Evolutionary conservation across 2,888 invertebrate species (phyloP), one percentile per base, ranked within the genome.

Genomic region (Nebria salina): DNA sequence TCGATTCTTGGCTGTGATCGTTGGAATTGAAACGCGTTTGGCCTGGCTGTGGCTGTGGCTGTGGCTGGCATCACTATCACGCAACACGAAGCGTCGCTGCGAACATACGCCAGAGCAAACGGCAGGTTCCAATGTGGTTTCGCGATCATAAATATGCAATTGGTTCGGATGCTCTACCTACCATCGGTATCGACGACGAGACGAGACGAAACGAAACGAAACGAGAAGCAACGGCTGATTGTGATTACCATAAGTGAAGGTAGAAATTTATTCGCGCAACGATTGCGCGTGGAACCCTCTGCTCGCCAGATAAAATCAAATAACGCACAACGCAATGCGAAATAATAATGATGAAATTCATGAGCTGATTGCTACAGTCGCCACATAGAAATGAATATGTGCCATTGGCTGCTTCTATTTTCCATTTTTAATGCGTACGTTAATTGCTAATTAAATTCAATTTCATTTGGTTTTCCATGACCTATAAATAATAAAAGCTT

Each of bases 171-270:
- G 66, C 65, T 75, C 20, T n/a, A 34, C n/a, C 20, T n/a, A 34
- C n/a, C 25, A 70, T 13, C 70, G 75, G 75, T 26, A 26, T 68
- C 68, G 68, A 68, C 26, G 68, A 25, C 13, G 68, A 20, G 20
- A 13, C n/a, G 70, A 25, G 70, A 70, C 8, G 11, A 13, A 25
- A 26, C 70, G 70, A 25, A 26, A 70, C 8, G 11, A 13, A 25
- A 26, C 70, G 70, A 25, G 70, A 70, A 54, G 11, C 70, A 70
- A 34, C 70, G 34, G 72, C 83, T 84, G 84, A 84, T 84, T 83
- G 84, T 83, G 82, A 84, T 84, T 84, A 84, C 84, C 84, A 85
- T 85, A 85, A 85, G 84, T 83, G 84, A 83, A 84, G 83, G 84
- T 84, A 84, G 54, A 75, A 77, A 85, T 85, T 83, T 83, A 84